A percentile compares a stretch with the other conserved stretches of the same genome.
phyloP scores from a whole-genome alignment of 1,140 invertebrate genomes.

The Cryptotermes secundus region DNA sequence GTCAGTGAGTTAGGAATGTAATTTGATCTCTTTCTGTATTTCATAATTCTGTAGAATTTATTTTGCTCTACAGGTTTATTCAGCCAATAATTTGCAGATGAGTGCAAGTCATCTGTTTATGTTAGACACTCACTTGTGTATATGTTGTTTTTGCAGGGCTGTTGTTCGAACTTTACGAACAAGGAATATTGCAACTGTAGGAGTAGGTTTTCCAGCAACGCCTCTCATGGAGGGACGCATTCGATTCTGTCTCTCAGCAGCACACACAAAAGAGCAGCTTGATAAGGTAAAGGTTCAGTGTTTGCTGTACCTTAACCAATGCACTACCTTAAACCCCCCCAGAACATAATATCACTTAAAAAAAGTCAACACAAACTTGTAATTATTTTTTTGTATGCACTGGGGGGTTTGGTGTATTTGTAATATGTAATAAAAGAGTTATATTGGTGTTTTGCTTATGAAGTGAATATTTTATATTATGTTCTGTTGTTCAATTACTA shows the following conservation, averaged over 20 bases:
- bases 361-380: too few relatives aligned
- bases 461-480: too few relatives aligned
- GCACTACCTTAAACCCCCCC: too few relatives aligned
- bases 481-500: too few relatives aligned
- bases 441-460: too few relatives aligned
- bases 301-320: background rate
- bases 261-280: constrained; percentile 93
- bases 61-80: background rate
- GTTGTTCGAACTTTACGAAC: constrained; percentile 82
- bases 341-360: too few relatives aligned
- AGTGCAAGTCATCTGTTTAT: background rate
- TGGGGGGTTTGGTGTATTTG: too few relatives aligned
- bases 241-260: constrained; percentile 93
- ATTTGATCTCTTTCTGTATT: background rate
- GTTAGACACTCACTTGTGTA: too few relatives aligned
- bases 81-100: background rate
- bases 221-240: constrained; percentile 91
- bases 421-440: too few relatives aligned
- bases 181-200: constrained; percentile 86
- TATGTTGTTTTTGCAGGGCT: constrained; percentile 56
- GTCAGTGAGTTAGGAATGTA: too few relatives aligned
- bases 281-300: constrained; percentile 67
- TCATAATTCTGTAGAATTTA: background rate
- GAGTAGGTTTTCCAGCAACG: constrained; percentile 98
- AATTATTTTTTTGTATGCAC: too few relatives aligned